These are phyloP conservation scores for Spheniscus mendiculus DNA, from an alignment of 2,113 vertebrate species.

Conservation along the genomic window DNA sequence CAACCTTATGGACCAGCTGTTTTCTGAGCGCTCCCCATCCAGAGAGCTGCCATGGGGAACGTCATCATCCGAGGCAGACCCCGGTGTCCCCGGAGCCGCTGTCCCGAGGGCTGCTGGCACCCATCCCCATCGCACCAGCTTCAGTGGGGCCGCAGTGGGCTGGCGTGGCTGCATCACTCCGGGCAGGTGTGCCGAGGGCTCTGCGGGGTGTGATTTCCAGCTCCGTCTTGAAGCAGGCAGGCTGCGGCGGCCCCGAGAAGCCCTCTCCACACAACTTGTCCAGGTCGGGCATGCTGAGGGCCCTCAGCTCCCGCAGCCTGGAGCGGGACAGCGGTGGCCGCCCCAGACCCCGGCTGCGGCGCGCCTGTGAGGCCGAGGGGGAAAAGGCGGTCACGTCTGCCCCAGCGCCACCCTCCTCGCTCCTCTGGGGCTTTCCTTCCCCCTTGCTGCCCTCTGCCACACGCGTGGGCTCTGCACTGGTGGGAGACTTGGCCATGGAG, in stretches of 20 bases:
- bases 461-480: not conserved
- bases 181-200: not conserved
- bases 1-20: conserved; percentile 88
- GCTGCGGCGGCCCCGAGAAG: conserved; percentile 27
- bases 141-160: rapidly evolving
- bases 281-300: conserved; percentile 92
- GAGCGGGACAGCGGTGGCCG: conserved; percentile 72
- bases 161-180: rapidly evolving
- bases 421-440: not conserved
- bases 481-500: conserved; percentile 33
- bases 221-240: conserved; percentile 73
- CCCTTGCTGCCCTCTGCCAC: not conserved
- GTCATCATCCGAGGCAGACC: conserved; percentile 38
- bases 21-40: not conserved
- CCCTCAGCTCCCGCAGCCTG: conserved; percentile 86
- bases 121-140: rapidly evolving
- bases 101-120: not conserved
- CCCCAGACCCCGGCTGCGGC: conserved; percentile 70
- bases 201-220: conserved; percentile 68
- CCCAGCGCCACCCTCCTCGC: rapidly evolving
- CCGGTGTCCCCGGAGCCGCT: not conserved
- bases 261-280: conserved; percentile 86
- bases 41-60: not conserved
- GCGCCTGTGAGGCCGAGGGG: conserved; percentile 19
- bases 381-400: not conserved